Conservation (phyloP, 2,888 invertebrate species). For the Stenodera caucasica region DNA sequence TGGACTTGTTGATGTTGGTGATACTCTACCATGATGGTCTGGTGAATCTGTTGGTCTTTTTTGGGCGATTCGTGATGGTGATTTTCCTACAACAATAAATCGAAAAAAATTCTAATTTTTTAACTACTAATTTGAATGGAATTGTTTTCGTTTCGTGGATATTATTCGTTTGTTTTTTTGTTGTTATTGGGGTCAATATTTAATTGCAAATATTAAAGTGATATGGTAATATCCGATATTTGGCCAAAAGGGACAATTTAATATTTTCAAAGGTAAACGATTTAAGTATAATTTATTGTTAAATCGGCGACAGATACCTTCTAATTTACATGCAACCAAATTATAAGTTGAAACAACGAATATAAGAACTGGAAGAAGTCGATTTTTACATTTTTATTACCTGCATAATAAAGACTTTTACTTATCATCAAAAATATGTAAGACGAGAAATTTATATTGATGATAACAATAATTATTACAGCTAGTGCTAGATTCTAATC, state of each 20-base stretch:
- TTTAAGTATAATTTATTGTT: not conserved
- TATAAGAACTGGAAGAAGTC: not conserved
- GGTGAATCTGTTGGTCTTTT: constrained; percentile 57
- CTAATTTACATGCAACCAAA: not conserved
- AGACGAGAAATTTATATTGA: too few species aligned
- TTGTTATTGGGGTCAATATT: not conserved
- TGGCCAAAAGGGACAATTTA: not conserved
- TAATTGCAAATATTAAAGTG: not conserved
- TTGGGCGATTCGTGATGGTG: constrained; percentile 56
- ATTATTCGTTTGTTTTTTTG: not conserved
- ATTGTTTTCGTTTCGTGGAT: too few species aligned
- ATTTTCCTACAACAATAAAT: constrained; percentile 53
- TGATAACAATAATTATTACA: too few species aligned
- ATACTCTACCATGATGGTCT: constrained; percentile 53
- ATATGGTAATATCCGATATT: too few species aligned
- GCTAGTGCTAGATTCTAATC: too few species aligned
- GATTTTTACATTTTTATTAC: not conserved
- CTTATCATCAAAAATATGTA: not conserved
- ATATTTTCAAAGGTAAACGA: not conserved
- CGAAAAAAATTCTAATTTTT: not conserved
- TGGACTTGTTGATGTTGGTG: constrained; percentile 55
- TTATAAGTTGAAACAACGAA: not conserved
- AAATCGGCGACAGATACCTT: not conserved
- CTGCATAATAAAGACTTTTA: not conserved
- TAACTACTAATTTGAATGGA: too few species aligned